These are phyloP conservation scores for Aphelinus certus DNA, from an alignment of 1,140 invertebrate genomes.

Conservation along the genomic window DNA sequence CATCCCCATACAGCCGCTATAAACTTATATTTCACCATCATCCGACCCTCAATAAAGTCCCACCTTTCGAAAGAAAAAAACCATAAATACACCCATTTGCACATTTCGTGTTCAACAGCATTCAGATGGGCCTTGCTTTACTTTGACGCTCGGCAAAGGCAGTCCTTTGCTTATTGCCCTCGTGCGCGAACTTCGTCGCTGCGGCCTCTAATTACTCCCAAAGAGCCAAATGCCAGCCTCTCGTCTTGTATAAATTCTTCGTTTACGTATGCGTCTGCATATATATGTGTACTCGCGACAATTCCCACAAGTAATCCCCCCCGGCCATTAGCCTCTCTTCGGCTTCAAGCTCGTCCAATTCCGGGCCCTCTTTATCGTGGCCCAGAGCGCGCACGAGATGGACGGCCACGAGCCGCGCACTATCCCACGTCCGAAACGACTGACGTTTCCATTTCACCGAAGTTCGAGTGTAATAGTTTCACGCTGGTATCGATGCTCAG, in stretches of 20 bases:
- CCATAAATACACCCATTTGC: too few relatives aligned
- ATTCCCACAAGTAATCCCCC: too few relatives aligned
- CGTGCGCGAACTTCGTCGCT: not conserved
- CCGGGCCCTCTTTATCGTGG: constrained; percentile 22
- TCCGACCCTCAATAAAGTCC: too few relatives aligned
- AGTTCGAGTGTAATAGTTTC: constrained; percentile 15
- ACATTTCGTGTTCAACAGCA: too few relatives aligned
- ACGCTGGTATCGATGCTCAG: not conserved
- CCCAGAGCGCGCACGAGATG: not conserved
- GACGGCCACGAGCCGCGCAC: not conserved
- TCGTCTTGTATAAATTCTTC: constrained; percentile 8
- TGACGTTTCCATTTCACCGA: constrained; percentile 32
- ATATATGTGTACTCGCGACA: too few relatives aligned
- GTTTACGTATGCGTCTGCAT: not conserved
- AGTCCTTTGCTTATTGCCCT: too few relatives aligned
- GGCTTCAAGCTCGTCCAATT: constrained; percentile 25
- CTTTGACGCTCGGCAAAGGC: too few relatives aligned
- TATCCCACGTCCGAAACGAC: not conserved
- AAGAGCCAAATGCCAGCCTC: not conserved
- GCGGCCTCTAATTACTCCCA: constrained; percentile 12
- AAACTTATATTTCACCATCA: too few relatives aligned
- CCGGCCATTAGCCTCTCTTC: constrained; percentile 8
- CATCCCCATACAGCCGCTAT: too few relatives aligned
- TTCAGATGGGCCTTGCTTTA: too few relatives aligned
- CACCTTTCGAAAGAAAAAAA: too few relatives aligned